Evolutionary conservation across 1,140 invertebrate species (phyloP).

Genomic region (Dysdera silvatica): DNA sequence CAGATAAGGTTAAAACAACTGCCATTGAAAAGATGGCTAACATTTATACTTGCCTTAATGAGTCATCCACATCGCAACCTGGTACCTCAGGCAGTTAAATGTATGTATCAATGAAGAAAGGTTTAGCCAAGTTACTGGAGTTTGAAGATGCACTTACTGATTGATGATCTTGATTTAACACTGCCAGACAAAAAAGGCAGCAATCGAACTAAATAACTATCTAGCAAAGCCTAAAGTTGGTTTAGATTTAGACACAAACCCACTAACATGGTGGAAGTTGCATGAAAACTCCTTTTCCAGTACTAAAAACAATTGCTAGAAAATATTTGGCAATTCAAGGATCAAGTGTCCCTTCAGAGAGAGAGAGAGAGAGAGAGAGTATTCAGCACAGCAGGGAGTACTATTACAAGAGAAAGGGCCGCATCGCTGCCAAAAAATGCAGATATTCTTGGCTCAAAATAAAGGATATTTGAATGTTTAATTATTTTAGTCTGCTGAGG

Average conservation of each 20-base stretch:
- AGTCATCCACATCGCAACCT: too few relatives aligned
- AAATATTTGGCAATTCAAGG: conserved; percentile 6
- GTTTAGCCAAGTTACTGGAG: too few relatives aligned
- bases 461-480: too few relatives aligned
- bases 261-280: neutral
- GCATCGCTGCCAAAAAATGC: neutral
- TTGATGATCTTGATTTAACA: too few relatives aligned
- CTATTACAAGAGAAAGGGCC: neutral
- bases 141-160: too few relatives aligned
- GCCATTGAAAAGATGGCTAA: too few relatives aligned
- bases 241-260: neutral
- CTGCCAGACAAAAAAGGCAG: neutral
- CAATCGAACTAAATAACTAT: neutral
- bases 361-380: too few relatives aligned
- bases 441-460: neutral
- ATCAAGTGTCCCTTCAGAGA: conserved; percentile 12
- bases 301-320: neutral
- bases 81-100: too few relatives aligned
- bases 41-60: too few relatives aligned
- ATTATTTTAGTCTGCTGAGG: too few relatives aligned
- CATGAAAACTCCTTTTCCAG: neutral
- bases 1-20: too few relatives aligned
- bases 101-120: too few relatives aligned
- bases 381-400: neutral
- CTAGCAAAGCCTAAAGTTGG: neutral